Conservation (phyloP, 2,113 vertebrate genomes). For the Podiceps cristatus region DNA sequence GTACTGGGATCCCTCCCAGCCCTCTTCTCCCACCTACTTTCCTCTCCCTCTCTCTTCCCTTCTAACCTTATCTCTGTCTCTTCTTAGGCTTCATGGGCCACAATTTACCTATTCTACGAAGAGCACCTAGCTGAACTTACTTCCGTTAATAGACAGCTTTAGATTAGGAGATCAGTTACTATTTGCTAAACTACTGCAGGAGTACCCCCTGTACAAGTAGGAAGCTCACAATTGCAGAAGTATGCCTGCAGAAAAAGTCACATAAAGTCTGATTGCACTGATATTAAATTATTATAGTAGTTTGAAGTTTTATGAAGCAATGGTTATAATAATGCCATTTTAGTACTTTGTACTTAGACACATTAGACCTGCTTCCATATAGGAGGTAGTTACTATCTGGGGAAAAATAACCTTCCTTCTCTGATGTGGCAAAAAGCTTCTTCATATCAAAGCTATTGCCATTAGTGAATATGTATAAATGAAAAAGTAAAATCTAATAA, state of each 20-base stretch:
- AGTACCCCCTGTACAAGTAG: slow-evolving; percentile 67
- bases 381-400: neutral
- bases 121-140: slow-evolving; percentile 73
- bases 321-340: slow-evolving; percentile 13
- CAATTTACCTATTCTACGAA: slow-evolving; percentile 71
- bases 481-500: slow-evolving; percentile 5
- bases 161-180: slow-evolving; percentile 68
- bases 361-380: neutral
- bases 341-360: neutral
- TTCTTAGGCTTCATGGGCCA: slow-evolving; percentile 73
- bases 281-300: slow-evolving; percentile 8
- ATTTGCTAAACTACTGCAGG: slow-evolving; percentile 81
- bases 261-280: slow-evolving; percentile 15
- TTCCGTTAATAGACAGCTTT: slow-evolving; percentile 80
- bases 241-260: neutral
- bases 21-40: neutral
- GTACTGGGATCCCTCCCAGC: neutral
- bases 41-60: neutral
- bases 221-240: neutral
- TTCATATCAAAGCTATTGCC: neutral
- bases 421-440: neutral
- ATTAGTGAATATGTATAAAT: neutral
- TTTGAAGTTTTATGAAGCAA: slow-evolving; percentile 22
- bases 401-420: slow-evolving; percentile 15
- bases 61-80: neutral